Percentiles rank a stretch among this genome's conserved stretches.
Conservation (phyloP, 2,888 invertebrate species). For the Deroplatys truncata region DNA sequence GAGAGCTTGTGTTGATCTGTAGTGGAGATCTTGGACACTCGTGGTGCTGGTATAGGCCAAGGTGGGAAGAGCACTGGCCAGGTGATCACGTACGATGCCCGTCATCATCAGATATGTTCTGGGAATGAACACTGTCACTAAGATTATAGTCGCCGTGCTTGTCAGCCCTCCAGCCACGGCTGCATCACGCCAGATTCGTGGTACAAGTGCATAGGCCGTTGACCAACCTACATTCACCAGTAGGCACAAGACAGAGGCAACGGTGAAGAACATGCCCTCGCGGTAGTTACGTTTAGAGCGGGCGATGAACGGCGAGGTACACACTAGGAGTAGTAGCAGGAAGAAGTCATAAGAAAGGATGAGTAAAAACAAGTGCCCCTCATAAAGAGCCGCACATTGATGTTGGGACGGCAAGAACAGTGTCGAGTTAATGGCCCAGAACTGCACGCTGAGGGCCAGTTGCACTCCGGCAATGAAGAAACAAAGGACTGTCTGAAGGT, state of each 20-base stretch:
- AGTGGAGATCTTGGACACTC: conserved; percentile 29
- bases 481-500: conserved; percentile 60
- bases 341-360: conserved; percentile 59
- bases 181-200: conserved; percentile 45
- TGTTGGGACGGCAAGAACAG: conserved; percentile 48
- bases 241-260: conserved; percentile 53
- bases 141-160: conserved; percentile 57
- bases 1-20: conserved; percentile 37
- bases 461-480: conserved; percentile 57
- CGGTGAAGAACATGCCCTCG: conserved; percentile 51
- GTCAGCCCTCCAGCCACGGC: conserved; percentile 58
- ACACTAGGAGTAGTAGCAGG: conserved; percentile 53
- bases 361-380: conserved; percentile 48
- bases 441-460: conserved; percentile 41
- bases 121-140: conserved; percentile 63
- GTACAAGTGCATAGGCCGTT: conserved; percentile 48
- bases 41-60: conserved; percentile 20
- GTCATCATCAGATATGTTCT: conserved; percentile 64
- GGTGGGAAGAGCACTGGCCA: conserved; percentile 39
- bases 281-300: conserved; percentile 63
- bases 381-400: conserved; percentile 49
- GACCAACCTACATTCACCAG: conserved; percentile 60
- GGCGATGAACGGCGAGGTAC: conserved; percentile 57
- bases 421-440: conserved; percentile 42
- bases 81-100: conserved; percentile 56